Conservation (phyloP, 2,888 invertebrate species). For the Sarcophaga variegata region DNA sequence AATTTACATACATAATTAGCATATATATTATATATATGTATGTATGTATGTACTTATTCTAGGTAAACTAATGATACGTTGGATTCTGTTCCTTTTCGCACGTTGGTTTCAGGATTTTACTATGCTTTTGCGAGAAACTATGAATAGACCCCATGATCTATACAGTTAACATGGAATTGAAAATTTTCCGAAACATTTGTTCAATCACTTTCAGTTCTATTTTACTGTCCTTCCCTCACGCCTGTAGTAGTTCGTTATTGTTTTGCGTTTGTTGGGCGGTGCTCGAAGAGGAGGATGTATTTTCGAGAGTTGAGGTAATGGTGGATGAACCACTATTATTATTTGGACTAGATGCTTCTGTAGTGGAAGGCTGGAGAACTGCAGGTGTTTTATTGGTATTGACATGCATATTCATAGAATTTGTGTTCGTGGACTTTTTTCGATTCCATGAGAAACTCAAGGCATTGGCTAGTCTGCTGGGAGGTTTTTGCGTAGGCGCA, state of each 20-base stretch:
- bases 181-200: conserved; percentile 33
- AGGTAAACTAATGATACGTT: conserved; percentile 64
- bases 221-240: conserved; percentile 50
- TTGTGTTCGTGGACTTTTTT: conserved; percentile 69
- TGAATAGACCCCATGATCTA: conserved; percentile 31
- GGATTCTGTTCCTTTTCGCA: conserved; percentile 45
- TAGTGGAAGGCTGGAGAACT: conserved; percentile 59
- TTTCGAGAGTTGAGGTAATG: conserved; percentile 75
- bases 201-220: conserved; percentile 9
- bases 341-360: conserved; percentile 77
- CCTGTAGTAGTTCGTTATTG: conserved; percentile 70
- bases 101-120: conserved; percentile 59
- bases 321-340: conserved; percentile 77
- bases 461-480: conserved; percentile 77
- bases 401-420: conserved; percentile 58
- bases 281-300: conserved; percentile 69
- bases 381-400: conserved; percentile 59
- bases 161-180: conserved; percentile 21
- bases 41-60: conserved; percentile 20
- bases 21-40: background rate
- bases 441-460: conserved; percentile 78
- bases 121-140: conserved; percentile 42
- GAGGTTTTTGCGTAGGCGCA: conserved; percentile 70
- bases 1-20: background rate
- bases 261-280: conserved; percentile 54